Conservation (phyloP, 1,140 invertebrate genomes). For the Melipona quadrifasciata region DNA sequence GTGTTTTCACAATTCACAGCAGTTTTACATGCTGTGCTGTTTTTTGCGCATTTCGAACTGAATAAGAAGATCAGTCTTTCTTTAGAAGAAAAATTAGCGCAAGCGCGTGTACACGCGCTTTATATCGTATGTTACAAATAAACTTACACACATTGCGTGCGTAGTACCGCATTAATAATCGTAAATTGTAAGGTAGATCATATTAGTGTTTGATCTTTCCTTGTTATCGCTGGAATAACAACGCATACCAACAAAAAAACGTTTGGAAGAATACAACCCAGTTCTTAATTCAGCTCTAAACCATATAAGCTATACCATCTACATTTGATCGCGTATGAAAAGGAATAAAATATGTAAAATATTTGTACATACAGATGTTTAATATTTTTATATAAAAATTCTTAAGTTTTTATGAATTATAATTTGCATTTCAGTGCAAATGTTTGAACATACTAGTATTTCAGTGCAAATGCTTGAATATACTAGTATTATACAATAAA, state of each 20-base stretch:
- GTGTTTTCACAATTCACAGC: conserved; percentile 50
- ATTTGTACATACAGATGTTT: neutral
- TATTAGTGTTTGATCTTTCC: conserved; percentile 30
- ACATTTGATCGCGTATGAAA: neutral
- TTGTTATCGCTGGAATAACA: conserved; percentile 35
- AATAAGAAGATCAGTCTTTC: conserved; percentile 66
- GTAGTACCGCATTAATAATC: conserved; percentile 45
- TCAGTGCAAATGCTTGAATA: neutral
- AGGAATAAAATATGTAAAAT: neutral
- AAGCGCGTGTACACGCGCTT: conserved; percentile 19
- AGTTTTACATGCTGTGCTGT: conserved; percentile 32
- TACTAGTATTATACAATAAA: neutral
- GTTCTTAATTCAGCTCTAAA: conserved; percentile 16
- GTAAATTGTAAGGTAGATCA: conserved; percentile 44
- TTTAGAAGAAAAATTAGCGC: conserved; percentile 56
- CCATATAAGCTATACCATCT: conserved; percentile 28
- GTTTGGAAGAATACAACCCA: conserved; percentile 45
- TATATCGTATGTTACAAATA: conserved; percentile 50
- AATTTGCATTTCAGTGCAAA: neutral
- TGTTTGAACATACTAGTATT: neutral
- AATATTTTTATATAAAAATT: conserved; percentile 2
- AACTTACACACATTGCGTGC: conserved; percentile 47
- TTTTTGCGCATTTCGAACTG: conserved; percentile 48
- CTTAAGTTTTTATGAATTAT: neutral
- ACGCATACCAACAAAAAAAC: conserved; percentile 23